Evolutionary conservation across 2,888 invertebrate genomes (phyloP), one percentile per base, ranked within the genome.

Genomic region (Plebejus anna): DNA sequence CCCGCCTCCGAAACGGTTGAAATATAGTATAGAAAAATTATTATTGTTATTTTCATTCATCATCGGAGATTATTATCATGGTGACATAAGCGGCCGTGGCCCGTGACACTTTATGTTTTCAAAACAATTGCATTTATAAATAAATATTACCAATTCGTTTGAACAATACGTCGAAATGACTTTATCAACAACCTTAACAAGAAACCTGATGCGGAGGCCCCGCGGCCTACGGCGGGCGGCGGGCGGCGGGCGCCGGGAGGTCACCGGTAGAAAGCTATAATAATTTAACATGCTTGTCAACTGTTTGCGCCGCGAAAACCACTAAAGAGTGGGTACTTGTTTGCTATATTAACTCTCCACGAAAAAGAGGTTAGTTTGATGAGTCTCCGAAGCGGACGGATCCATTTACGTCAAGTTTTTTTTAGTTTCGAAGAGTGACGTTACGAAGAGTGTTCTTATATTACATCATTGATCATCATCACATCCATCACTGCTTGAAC

Each of bases 201-300:
- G 47, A 66, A 66, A 66, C 66, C 22, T 66, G 66, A 66, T 66
- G 28, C 22, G 66, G 66, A 66, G 61, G 28, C 61, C 9, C 28
- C 11, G 28, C 28, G 61, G 66, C 66, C 66, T 66, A 36, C 66
- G 11, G 9, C 42, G 38, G 38, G 28, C 32, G 11, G 9, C 9
- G 22, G 66, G 66, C 32, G 42, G 9, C 42, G 38, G 38, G 28
- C 32, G 11, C 3, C 9, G 22, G 66, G 66, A 66, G 66, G 66
- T 36, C 66, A 66, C 32, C 66, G 13, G 66, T 66, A 66, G 66
- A 66, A 66, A 66, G 66, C 66, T 66, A 36, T 66, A 66, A 36
- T 66, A 66, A 66, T 66, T 66, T 66, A 66, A 66, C 66, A 66
- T 66, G 66, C 66, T 66, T 66, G 66, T 66, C 36, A 66, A 66